Conservation (phyloP, 2,888 invertebrate species). For the Toxonevra muliebris region DNA sequence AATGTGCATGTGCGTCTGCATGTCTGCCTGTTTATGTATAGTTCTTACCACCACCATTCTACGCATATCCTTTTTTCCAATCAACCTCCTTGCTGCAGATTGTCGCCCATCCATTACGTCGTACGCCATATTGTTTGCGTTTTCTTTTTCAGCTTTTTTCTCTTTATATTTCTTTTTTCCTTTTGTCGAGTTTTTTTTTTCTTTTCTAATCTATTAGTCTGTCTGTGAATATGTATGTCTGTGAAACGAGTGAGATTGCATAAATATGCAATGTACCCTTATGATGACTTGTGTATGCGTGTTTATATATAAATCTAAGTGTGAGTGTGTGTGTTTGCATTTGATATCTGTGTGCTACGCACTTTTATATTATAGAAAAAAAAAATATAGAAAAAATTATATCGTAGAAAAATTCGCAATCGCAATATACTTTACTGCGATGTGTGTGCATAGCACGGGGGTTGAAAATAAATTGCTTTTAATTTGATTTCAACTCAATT, state of each 20-base stretch:
- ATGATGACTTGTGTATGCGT: constrained; percentile 11
- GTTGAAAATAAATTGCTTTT: constrained; percentile 63
- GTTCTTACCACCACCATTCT: neutral
- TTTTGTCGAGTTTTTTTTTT: no score
- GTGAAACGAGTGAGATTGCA: neutral
- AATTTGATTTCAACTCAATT: constrained; percentile 66
- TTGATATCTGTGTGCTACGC: constrained; percentile 34
- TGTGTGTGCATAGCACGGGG: constrained; percentile 42
- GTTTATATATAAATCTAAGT: constrained; percentile 25
- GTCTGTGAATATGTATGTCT: neutral
- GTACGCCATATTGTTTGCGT: constrained; percentile 10
- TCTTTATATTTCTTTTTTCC: constrained; percentile 4
- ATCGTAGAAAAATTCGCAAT: constrained; percentile 42
- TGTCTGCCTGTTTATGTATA: no score
- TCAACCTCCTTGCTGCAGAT: neutral
- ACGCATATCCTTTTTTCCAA: constrained; percentile 2
- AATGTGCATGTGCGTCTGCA: no score
- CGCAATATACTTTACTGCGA: constrained; percentile 23
- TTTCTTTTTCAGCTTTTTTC: constrained; percentile 3
- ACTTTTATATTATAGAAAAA: constrained; percentile 17
- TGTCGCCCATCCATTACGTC: neutral
- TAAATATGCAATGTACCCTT: constrained; percentile 13
- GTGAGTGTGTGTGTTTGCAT: constrained; percentile 7
- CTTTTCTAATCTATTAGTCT: constrained; percentile 13
- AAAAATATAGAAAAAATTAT: constrained; percentile 13